Percentiles rank a stretch among this genome's conserved stretches.
These are phyloP conservation scores for Physocephala rufipes DNA, from an alignment of 2,888 invertebrate species.

Conservation along the genomic window DNA sequence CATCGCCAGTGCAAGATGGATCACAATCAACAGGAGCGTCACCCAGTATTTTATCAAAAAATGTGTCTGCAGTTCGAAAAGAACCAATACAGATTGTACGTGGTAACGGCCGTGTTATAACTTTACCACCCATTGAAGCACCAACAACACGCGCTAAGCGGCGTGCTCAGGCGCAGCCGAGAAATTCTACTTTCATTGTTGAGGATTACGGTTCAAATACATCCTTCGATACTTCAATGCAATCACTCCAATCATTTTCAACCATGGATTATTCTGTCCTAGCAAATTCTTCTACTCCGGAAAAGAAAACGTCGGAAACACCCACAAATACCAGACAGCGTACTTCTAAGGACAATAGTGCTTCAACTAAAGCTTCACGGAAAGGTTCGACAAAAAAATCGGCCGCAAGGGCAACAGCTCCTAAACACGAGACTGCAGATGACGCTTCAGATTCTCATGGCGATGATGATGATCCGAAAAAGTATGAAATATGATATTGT, in stretches of 20 bases:
- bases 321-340: slow-evolving; percentile 34
- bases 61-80: slow-evolving; percentile 45
- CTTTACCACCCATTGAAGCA: slow-evolving; percentile 83
- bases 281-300: slow-evolving; percentile 35
- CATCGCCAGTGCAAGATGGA: slow-evolving; percentile 30
- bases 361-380: slow-evolving; percentile 8
- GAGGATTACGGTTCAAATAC: slow-evolving; percentile 24
- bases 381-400: slow-evolving; percentile 47
- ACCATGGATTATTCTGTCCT: slow-evolving; percentile 27
- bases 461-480: slow-evolving; percentile 93
- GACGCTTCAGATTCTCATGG: slow-evolving; percentile 68
- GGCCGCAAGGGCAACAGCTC: slow-evolving; percentile 43
- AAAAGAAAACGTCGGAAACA: slow-evolving; percentile 42
- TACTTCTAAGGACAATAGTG: slow-evolving; percentile 42
- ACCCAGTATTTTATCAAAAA: slow-evolving; percentile 34
- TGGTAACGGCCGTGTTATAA: slow-evolving; percentile 79
- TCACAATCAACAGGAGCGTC: slow-evolving; percentile 33
- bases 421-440: slow-evolving; percentile 52
- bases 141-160: slow-evolving; percentile 82
- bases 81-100: slow-evolving; percentile 78
- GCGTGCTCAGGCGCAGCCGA: slow-evolving; percentile 67
- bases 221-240: slow-evolving; percentile 47
- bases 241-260: slow-evolving; percentile 49
- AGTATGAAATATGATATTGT: slow-evolving; percentile 66
- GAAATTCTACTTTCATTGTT: slow-evolving; percentile 40